Evolutionary conservation across 1,140 invertebrate species (phyloP), one percentile per base, ranked within the genome.

Genomic region (Temnothorax longispinosus): DNA sequence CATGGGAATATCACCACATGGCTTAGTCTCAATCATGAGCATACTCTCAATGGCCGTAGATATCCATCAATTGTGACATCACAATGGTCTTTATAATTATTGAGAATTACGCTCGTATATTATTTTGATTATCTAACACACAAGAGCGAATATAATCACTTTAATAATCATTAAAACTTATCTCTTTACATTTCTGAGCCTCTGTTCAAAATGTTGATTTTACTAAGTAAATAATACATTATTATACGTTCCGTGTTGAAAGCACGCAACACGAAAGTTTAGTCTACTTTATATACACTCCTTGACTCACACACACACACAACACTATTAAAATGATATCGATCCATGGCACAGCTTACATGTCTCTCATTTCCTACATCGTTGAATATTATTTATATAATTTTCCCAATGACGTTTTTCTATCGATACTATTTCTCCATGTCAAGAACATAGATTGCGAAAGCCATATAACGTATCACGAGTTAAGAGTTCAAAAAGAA

Each of bases 31-130:
- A 71, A 81, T 67, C 47, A 69, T 32, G 80, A 84, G 13, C 56
- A 38, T 62, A 38, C 62, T 35, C 54, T 60, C 69, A 74, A 21
- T 27, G 38, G 18, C 18, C 8, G 7, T 47, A 60, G 69, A 47
- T 41, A 62, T 84, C 80, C 41, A 84, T 84, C 69, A 75, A 84
- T 18, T 75, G n/a, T 84, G 65, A 71, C 69, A 84, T 41, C 11
- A 69, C 41, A 47, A 82, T 44, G 1, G 38, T 58, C 27, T 41
- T 6, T 60, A 67, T 74, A 62, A 50, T 84, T 54, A 75, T 50
- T 60, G 41, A 38, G 47, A 10, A 35, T 82, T 82, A 58, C 27
- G 41, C 21, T 15, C 13, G 7, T 71, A 27, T 18, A 27, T 54
- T 81, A 71, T 81, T 74, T 27, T 41, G 4, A 74, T 84, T 38